Evolutionary conservation across 2,113 vertebrate species (phyloP).

Genomic region (Vombatus ursinus): DNA sequence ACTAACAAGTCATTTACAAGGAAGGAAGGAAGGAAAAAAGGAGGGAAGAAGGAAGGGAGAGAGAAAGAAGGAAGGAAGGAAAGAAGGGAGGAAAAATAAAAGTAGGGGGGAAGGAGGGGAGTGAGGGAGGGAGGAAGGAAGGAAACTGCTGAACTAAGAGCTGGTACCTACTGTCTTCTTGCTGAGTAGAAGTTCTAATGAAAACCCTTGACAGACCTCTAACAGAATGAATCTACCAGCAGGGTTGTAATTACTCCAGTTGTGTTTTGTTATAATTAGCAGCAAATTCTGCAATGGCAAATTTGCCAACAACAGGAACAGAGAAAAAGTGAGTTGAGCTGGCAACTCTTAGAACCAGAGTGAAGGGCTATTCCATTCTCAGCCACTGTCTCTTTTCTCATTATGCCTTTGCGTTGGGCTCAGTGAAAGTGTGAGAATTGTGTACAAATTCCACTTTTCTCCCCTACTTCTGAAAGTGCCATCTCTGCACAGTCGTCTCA

Average conservation of each 20-base stretch:
- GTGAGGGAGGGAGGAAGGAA: not conserved
- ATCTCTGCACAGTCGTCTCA: not conserved
- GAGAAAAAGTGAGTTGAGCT: conserved; percentile 45
- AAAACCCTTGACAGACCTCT: conserved; percentile 53
- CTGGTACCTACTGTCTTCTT: not conserved
- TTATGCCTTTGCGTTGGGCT: not conserved
- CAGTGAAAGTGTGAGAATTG: not conserved
- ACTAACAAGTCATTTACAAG: not conserved
- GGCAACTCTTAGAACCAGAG: not conserved
- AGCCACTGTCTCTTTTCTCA: not conserved
- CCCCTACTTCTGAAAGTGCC: not conserved
- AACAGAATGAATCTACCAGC: conserved; percentile 15
- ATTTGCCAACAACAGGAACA: conserved; percentile 12
- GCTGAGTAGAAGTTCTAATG: not conserved
- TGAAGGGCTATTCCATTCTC: not conserved
- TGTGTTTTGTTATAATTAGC: conserved; percentile 67
- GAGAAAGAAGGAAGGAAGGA: not conserved
- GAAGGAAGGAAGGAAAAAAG: not conserved
- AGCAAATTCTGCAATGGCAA: conserved; percentile 39
- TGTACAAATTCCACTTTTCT: not conserved
- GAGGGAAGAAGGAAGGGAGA: not conserved
- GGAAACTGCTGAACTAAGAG: not conserved
- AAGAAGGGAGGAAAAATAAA: no score
- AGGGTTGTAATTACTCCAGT: conserved; percentile 63
- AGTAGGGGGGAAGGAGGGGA: not conserved